These are phyloP conservation scores for Synanthedon andrenaeformis DNA, from an alignment of 2,888 invertebrate species.

Conservation along the genomic window DNA sequence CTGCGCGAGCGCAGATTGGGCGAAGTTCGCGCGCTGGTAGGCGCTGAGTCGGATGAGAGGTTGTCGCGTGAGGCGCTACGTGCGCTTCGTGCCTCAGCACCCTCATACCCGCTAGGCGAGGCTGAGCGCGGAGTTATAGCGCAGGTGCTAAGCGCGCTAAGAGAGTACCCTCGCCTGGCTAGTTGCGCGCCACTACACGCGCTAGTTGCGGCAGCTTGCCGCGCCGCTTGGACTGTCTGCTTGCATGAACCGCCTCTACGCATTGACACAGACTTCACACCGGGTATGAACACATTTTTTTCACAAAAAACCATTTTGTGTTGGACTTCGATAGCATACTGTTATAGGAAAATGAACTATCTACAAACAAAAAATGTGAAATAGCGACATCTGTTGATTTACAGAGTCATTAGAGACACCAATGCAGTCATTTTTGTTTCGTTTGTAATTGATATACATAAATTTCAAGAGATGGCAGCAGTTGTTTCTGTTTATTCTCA, in stretches of 20 bases:
- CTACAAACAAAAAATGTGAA: no score
- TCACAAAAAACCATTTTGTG: neutral
- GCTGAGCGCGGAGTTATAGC: conserved; percentile 76
- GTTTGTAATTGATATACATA: no score
- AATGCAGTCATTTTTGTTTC: no score
- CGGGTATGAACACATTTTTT: conserved; percentile 44
- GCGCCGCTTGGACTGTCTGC: conserved; percentile 88
- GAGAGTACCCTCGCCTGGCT: conserved; percentile 92
- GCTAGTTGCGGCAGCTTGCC: conserved; percentile 85
- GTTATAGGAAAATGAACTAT: no score
- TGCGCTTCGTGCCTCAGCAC: conserved; percentile 77
- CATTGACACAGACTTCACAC: conserved; percentile 77
- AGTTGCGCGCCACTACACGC: conserved; percentile 81
- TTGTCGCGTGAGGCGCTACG: conserved; percentile 69
- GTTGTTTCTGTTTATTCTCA: no score
- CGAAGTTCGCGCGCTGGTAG: conserved; percentile 77
- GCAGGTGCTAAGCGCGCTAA: conserved; percentile 87
- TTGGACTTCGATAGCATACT: no score
- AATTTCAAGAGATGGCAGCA: no score
- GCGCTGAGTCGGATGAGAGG: conserved; percentile 40
- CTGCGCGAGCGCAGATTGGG: conserved; percentile 79
- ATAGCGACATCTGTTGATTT: no score
- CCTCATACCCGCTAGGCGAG: conserved; percentile 77
- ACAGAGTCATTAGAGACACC: no score
- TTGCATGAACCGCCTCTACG: conserved; percentile 78